These are phyloP conservation scores for Zoroaster sp. DNA, from an alignment of 53 echinoderm and acorn worm genomes.

Conservation along the genomic window DNA sequence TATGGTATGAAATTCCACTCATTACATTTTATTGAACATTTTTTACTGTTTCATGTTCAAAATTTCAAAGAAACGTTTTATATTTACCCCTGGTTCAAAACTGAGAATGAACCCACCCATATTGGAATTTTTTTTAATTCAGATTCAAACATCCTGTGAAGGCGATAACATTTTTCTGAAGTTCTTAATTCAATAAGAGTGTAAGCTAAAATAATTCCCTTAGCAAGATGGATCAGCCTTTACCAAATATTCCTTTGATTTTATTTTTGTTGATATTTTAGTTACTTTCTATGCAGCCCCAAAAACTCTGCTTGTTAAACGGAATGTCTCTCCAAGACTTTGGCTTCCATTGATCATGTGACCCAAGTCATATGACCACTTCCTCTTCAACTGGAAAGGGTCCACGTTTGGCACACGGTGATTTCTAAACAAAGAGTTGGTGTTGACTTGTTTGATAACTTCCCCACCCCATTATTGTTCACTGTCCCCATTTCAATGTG, in stretches of 20 bases:
- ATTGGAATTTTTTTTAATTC: neutral
- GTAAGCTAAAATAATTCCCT: no score
- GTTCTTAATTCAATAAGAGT: no score
- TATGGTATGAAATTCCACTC: neutral
- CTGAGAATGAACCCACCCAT: neutral
- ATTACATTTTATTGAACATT: neutral
- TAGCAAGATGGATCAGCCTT: constrained; percentile 24
- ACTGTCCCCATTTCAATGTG: neutral
- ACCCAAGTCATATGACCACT: constrained; percentile 6
- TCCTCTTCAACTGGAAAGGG: neutral
- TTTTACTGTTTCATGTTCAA: no score
- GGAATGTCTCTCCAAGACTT: constrained; percentile 29
- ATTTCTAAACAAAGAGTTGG: neutral
- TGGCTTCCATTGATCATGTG: constrained; percentile 29
- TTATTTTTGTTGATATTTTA: constrained; percentile 3
- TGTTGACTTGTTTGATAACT: neutral
- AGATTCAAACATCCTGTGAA: no score
- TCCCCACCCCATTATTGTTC: neutral
- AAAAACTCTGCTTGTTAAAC: neutral
- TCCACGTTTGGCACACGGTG: neutral
- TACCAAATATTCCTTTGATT: neutral
- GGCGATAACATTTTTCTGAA: no score
- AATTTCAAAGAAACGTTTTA: no score
- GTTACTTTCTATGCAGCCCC: constrained; percentile 1
- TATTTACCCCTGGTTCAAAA: no score